phyloP scores from a whole-genome alignment of 2,888 invertebrate species.

The Bruchidius siliquastri region DNA sequence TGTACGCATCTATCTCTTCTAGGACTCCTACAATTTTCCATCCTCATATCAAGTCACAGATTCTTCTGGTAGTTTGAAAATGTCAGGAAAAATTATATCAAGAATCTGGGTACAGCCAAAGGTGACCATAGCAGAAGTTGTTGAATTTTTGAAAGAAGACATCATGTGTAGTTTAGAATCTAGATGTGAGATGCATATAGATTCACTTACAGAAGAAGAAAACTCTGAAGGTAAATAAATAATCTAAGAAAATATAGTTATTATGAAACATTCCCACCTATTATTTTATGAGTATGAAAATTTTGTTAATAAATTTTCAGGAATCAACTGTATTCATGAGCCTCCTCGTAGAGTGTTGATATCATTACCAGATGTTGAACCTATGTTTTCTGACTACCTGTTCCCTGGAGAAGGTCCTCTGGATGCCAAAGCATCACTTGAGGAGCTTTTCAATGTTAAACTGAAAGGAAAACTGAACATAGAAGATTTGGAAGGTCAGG shows the following conservation, averaged over 20 bases:
- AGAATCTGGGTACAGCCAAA: constrained; percentile 76
- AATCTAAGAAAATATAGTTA: too few relatives aligned
- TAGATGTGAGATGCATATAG: constrained; percentile 87
- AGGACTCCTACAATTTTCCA: not conserved
- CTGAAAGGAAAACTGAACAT: constrained; percentile 57
- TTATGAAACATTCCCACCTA: too few relatives aligned
- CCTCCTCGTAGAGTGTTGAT: constrained; percentile 83
- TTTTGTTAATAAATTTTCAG: constrained; percentile 47
- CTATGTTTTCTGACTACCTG: constrained; percentile 83
- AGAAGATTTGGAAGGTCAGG: constrained; percentile 71
- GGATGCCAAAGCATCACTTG: constrained; percentile 74
- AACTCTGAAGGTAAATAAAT: constrained; percentile 70
- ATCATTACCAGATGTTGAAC: constrained; percentile 56
- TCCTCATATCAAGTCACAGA: constrained; percentile 42
- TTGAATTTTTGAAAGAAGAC: constrained; percentile 73
- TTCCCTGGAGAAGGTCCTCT: constrained; percentile 86
- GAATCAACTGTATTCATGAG: constrained; percentile 78
- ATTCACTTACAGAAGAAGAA: constrained; percentile 82
- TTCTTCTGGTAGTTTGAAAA: constrained; percentile 64
- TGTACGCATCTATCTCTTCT: not conserved
- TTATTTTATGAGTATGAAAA: too few relatives aligned
- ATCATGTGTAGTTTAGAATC: constrained; percentile 79
- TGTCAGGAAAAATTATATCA: constrained; percentile 68
- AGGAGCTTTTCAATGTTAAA: constrained; percentile 75
- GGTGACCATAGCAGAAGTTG: constrained; percentile 68